Conservation (phyloP, 1,140 invertebrate genomes). For the Drosophila littoralis region DNA sequence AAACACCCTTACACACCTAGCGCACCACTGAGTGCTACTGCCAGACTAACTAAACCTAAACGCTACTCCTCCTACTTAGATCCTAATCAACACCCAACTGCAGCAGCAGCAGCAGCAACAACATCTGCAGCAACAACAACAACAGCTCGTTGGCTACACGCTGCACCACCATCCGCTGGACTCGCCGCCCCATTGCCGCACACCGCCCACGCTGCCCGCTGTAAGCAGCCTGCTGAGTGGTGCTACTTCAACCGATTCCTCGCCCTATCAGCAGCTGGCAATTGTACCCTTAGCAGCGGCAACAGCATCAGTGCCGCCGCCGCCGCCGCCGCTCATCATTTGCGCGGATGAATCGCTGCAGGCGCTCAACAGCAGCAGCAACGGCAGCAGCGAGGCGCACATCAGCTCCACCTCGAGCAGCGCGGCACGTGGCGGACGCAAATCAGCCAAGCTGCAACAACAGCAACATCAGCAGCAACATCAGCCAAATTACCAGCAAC, state of each 20-base stretch:
- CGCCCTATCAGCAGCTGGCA: constrained; percentile 70
- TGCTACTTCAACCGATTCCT: constrained; percentile 18
- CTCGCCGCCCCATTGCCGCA: constrained; percentile 50
- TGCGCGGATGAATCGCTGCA: constrained; percentile 52
- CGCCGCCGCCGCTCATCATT: constrained; percentile 53
- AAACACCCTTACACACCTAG: constrained; percentile 27
- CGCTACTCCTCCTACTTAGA: constrained; percentile 65
- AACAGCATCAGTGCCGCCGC: constrained; percentile 36
- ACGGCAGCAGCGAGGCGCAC: constrained; percentile 12
- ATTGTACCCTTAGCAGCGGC: constrained; percentile 56
- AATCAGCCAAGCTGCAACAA: constrained; percentile 61
- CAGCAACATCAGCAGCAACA: constrained; percentile 59
- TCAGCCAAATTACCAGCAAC: constrained; percentile 66
- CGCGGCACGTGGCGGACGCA: constrained; percentile 45
- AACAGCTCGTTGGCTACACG: constrained; percentile 53
- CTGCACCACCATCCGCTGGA: constrained; percentile 55
- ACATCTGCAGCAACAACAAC: constrained; percentile 68
- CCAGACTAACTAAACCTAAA: constrained; percentile 68
- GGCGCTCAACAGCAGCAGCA: constrained; percentile 11
- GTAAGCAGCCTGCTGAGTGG: constrained; percentile 63
- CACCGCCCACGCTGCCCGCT: constrained; percentile 63
- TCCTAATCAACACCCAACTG: constrained; percentile 56
- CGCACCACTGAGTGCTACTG: constrained; percentile 51
- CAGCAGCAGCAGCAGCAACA: constrained; percentile 57
- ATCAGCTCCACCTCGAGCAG: constrained; percentile 45